Conservation (phyloP, 2,888 invertebrate genomes). For the Saturnia pavonia region DNA sequence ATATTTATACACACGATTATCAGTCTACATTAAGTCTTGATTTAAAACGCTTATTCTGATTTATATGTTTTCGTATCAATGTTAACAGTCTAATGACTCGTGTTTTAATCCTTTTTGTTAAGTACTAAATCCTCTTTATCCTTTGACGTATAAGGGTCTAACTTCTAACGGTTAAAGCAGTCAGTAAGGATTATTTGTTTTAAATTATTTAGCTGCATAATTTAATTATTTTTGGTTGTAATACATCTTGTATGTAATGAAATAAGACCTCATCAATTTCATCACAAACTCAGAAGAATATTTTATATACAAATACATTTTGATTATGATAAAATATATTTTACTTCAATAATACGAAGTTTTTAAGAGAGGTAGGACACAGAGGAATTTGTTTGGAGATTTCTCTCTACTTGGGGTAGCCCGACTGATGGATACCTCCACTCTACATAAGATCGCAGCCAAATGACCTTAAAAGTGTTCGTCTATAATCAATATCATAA, state of each 20-base stretch:
- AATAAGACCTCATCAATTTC: neutral
- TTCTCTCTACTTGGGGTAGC: no score
- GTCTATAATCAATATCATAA: neutral
- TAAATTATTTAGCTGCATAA: constrained; percentile 14
- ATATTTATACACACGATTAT: neutral
- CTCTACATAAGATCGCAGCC: no score
- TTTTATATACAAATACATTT: no score
- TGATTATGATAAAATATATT: no score
- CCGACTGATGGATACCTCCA: no score
- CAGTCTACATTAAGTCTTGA: neutral
- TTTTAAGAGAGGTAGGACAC: no score
- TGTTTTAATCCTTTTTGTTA: constrained; percentile 31
- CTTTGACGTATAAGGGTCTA: constrained; percentile 40
- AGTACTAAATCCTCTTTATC: constrained; percentile 40
- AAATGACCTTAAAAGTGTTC: neutral
- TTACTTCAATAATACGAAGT: no score
- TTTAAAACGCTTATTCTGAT: constrained; percentile 5
- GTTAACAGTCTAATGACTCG: constrained; percentile 18
- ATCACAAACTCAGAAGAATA: neutral
- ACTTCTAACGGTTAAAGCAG: constrained; percentile 27
- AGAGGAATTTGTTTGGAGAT: no score
- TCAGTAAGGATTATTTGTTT: constrained; percentile 20
- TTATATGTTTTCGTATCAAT: constrained; percentile 13
- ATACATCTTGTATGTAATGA: neutral
- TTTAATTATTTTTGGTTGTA: constrained; percentile 21